Evolutionary conservation across 1,140 invertebrate genomes (phyloP), one percentile per base, ranked within the genome.

Genomic region (Brachystomella parvula): DNA sequence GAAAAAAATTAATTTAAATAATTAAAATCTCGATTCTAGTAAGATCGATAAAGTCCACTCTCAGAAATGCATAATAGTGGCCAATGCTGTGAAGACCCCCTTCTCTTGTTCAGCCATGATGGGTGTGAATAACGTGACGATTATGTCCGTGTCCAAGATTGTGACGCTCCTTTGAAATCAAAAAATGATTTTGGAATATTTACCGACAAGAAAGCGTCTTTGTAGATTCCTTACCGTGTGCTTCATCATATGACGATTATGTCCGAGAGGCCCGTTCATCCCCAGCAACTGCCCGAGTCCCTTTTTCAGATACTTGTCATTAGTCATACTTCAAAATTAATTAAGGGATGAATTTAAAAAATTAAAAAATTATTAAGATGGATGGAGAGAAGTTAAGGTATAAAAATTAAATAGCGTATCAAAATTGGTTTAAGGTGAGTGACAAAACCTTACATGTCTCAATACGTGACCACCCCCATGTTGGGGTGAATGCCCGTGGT

Each of bases 71-170:
- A n/a, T n/a, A n/a, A n/a, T n/a, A n/a, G n/a, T n/a, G n/a, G n/a
- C n/a, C n/a, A n/a, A n/a, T n/a, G n/a, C n/a, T n/a, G n/a, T n/a
- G n/a, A n/a, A n/a, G n/a, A n/a, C n/a, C n/a, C n/a, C n/a, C n/a
- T n/a, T n/a, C n/a, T n/a, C n/a, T n/a, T n/a, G n/a, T 53, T 53
- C 21, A 53, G 9, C 49, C 49, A 53, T 53, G 49, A 24, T 53
- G 49, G 35, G 35, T 39, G 19, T 39, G 35, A 39, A 19, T 39
- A 19, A 39, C 6, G 19, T 39, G 35, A 39, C 6, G 35, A 39
- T 53, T 12, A 53, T 24, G 12, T 26, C 12, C 49, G 24, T 53
- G 49, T 15, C 49, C 49, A 9, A 53, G 21, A 19, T 24, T 24
- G 24, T 53, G 49, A 26, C 49, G 49, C 24, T 53, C 49, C 49